Evolutionary conservation across 2,888 invertebrate genomes (phyloP), one percentile per base, ranked within the genome.

Genomic region (Ormia ochracea): DNA sequence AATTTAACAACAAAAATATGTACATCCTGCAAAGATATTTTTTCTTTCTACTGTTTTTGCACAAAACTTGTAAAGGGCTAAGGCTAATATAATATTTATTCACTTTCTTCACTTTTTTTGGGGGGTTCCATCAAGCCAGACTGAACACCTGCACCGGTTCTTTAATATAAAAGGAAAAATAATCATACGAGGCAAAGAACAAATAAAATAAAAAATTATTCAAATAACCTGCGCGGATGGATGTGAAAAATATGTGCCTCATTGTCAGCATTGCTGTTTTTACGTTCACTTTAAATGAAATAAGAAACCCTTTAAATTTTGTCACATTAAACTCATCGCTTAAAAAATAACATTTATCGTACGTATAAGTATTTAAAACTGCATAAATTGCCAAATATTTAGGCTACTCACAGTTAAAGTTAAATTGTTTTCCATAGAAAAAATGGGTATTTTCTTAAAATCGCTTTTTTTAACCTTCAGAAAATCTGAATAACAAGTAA

Each of bases 251-350:
- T 59, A 43, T 68, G 41, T 52, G 33, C 28, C 31, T 23, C 43
- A 75, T 52, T 68, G 59, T 59, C 59, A 61, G 59, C 33, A 14
- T 43, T 52, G 26, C 41, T 17, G 4, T 21, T 72, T 50, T 17
- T 36, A 23, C 1, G 19, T 54, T 56, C 6, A 0, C 36, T 63
- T 54, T 17, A 7, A 66, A 66, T 59, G 74, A 50, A 59, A 66
- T 43, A 41, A 23, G 50, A 75, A 75, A 75, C 52, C 43, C 52
- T 68, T 75, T 41, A 52, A 75, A 50, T 59, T 43, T 52, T 61
- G 23, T n/a, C 48, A 63, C 28, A 50, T 43, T 61, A 43, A 54
- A 21, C n/a, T 41, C 5, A 4, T 31, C 48, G 48, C 17, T 45
- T 23, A 17, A 58, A 38, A 28, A 50, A 14, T n/a, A 26, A 21